Evolutionary conservation across 2,797 vertebrate species (phyloP).

Genomic region (Phataginus tetradactyla): DNA sequence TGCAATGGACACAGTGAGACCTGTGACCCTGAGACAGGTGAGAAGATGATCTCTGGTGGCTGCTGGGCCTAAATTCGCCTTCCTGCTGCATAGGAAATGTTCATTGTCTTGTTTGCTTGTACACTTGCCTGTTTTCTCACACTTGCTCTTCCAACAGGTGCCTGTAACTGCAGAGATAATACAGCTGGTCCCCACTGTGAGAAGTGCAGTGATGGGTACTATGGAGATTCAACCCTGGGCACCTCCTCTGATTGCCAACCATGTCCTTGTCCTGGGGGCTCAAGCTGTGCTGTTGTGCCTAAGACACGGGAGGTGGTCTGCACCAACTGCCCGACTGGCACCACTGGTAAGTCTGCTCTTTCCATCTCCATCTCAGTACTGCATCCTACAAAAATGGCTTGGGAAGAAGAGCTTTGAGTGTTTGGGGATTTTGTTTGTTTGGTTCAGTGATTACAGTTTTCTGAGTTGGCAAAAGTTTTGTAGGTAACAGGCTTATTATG

Average conservation of each 20-base stretch:
- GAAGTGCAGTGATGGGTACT: constrained; percentile 94
- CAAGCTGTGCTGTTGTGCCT: constrained; percentile 93
- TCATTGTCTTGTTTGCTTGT: background rate
- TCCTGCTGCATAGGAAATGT: background rate
- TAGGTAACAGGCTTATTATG: background rate
- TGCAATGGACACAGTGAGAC: constrained; percentile 95
- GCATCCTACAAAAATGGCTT: no score
- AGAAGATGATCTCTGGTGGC: background rate
- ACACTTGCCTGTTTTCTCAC: background rate
- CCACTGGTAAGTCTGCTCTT: constrained; percentile 89
- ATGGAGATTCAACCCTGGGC: constrained; percentile 92
- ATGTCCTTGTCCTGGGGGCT: constrained; percentile 93
- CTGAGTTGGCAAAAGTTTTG: background rate
- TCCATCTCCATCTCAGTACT: fast-evolving
- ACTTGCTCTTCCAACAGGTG: constrained; percentile 84
- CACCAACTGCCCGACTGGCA: constrained; percentile 95
- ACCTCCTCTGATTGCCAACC: constrained; percentile 90
- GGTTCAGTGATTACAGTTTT: background rate
- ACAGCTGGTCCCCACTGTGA: constrained; percentile 95
- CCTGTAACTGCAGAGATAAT: constrained; percentile 93
- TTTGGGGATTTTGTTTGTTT: background rate
- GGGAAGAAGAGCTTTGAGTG: background rate
- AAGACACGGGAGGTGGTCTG: constrained; percentile 95
- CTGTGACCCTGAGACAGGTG: constrained; percentile 92
- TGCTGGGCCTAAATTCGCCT: background rate